These are phyloP conservation scores for Fragum whitleyi DNA, from an alignment of 2,888 invertebrate species.

Conservation along the genomic window DNA sequence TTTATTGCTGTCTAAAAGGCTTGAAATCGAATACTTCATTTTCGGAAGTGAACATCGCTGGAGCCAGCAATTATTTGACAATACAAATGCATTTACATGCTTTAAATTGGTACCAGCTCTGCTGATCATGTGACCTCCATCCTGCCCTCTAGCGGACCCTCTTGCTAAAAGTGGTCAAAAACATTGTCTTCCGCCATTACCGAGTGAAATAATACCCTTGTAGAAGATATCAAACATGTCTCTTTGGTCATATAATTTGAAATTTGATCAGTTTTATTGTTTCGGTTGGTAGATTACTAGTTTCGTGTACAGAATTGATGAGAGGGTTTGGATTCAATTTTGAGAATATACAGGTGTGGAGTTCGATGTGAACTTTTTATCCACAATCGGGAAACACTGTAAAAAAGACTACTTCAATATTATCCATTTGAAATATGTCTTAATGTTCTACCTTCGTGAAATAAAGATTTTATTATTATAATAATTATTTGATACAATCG, in stretches of 20 bases:
- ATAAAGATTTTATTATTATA: too few relatives aligned
- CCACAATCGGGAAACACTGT: too few relatives aligned
- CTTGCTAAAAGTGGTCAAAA: conserved; percentile 1
- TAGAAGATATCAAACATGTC: conserved; percentile 12
- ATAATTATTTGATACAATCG: too few relatives aligned
- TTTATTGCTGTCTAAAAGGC: conserved; percentile 21
- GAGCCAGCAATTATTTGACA: conserved; percentile 21
- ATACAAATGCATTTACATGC: conserved; percentile 21
- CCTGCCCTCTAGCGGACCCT: conserved; percentile 10
- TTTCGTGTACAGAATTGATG: conserved; percentile 19
- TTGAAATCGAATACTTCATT: conserved; percentile 16
- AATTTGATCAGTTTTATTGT: conserved; percentile 33
- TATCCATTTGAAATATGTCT: too few relatives aligned
- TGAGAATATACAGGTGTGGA: conserved; percentile 19
- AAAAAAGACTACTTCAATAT: too few relatives aligned
- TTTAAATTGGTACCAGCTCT: conserved; percentile 1
- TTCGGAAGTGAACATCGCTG: conserved; percentile 12
- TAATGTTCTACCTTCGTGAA: too few relatives aligned
- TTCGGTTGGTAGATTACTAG: conserved; percentile 24
- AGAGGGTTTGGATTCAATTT: conserved; percentile 17
- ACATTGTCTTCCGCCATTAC: conserved; percentile 15
- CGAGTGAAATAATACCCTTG: conserved; percentile 31
- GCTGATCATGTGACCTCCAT: conserved; percentile 23
- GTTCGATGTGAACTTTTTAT: background rate
- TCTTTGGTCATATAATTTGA: conserved; percentile 21